phyloP scores from a whole-genome alignment of 2,797 vertebrate species.

The Chrysolophus pictus region DNA sequence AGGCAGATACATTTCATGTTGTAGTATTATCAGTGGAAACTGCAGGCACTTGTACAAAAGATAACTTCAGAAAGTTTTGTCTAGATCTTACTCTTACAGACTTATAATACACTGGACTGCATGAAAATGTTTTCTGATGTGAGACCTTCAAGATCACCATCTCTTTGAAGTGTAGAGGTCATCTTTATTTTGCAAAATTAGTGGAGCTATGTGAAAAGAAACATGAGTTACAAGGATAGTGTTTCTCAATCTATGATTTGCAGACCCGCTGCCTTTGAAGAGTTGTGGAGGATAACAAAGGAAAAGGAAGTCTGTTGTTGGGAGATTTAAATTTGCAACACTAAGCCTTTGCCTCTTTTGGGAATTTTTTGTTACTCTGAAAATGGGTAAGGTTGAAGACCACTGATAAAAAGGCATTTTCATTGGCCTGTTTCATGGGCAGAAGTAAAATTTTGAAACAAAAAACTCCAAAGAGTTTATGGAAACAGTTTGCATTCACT shows the following conservation, averaged over 20 bases:
- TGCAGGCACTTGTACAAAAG: not conserved
- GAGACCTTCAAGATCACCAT: not conserved
- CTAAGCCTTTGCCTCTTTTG: not conserved
- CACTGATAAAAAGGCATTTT: not conserved
- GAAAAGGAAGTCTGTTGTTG: not conserved
- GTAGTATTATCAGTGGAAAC: not conserved
- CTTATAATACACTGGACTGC: not conserved
- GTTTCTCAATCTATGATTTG: not conserved
- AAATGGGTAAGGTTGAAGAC: not conserved
- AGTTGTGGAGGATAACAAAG: not conserved
- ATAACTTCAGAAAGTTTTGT: not conserved
- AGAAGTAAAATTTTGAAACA: not conserved
- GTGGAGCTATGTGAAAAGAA: not conserved
- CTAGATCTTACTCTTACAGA: not conserved
- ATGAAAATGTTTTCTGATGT: not conserved
- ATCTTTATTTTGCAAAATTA: not conserved
- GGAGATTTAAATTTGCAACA: not conserved
- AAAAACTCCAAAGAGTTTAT: not conserved
- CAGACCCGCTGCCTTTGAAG: not conserved
- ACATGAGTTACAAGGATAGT: not conserved
- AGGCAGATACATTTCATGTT: not conserved
- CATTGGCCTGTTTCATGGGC: fast-evolving
- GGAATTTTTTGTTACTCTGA: not conserved
- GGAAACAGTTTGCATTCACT: not conserved
- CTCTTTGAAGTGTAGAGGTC: not conserved